Percentiles rank a stretch among this genome's conserved stretches.
phyloP scores from a whole-genome alignment of 1,140 invertebrate genomes.

The Zaprionus ghesquierei region DNA sequence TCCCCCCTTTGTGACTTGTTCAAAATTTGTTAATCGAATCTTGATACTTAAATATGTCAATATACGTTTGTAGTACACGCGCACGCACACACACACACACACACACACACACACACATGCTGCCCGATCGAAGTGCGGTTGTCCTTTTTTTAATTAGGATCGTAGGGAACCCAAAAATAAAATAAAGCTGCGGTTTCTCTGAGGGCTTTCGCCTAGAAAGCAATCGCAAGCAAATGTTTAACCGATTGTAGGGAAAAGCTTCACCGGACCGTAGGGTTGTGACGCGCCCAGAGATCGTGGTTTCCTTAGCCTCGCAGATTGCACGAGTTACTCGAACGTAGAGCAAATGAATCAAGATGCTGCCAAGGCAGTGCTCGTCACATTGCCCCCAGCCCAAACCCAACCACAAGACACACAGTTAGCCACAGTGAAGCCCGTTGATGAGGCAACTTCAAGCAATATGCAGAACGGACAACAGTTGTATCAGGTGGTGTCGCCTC shows the following conservation, averaged over 20 bases:
- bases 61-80: background rate
- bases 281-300: background rate
- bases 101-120: background rate
- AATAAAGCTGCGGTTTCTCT: background rate
- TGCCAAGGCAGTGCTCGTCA: constrained; percentile 44
- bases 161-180: background rate
- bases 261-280: background rate
- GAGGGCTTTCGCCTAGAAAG: background rate
- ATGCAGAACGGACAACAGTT: constrained; percentile 55
- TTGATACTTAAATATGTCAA: background rate
- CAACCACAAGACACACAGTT: constrained; percentile 14
- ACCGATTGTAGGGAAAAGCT: background rate
- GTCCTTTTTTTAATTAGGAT: background rate
- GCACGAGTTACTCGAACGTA: constrained; percentile 10
- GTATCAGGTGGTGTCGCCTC: constrained; percentile 70
- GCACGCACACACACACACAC: background rate
- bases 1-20: constrained; percentile 11
- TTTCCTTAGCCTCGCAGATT: constrained; percentile 2
- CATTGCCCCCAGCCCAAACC: constrained; percentile 18
- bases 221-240: background rate
- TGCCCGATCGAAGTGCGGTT: background rate
- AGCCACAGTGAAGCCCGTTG: constrained; percentile 29
- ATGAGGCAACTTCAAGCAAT: constrained; percentile 23
- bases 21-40: constrained; percentile 1
- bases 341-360: constrained; percentile 73